These are phyloP conservation scores for Limnephilus lunatus DNA, from an alignment of 2,888 invertebrate genomes.

Conservation along the genomic window DNA sequence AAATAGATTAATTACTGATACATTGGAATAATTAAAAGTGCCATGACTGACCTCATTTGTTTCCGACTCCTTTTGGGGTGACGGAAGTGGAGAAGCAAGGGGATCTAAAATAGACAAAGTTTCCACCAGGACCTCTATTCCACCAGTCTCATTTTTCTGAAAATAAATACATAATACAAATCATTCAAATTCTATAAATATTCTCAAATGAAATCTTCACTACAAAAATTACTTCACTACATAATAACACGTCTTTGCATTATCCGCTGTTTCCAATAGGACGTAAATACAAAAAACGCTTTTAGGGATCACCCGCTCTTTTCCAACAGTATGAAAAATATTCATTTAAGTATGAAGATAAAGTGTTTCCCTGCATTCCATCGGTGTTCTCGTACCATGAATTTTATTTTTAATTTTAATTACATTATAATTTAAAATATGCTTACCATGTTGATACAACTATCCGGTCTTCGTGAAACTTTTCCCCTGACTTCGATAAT, in stretches of 20 bases:
- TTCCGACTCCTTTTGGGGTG: not conserved
- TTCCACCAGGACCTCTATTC: slow-evolving; percentile 52
- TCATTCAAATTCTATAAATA: not conserved
- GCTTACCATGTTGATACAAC: slow-evolving; percentile 66
- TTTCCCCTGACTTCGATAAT: slow-evolving; percentile 71
- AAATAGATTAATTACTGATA: not conserved
- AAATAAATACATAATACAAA: slow-evolving; percentile 16
- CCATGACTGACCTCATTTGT: not conserved
- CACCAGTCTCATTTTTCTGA: slow-evolving; percentile 69
- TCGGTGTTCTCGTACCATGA: too few species aligned
- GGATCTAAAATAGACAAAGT: slow-evolving; percentile 74
- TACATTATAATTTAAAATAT: not conserved
- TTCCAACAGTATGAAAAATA: too few species aligned
- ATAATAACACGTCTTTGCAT: too few species aligned
- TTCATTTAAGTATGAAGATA: too few species aligned
- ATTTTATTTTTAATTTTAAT: too few species aligned
- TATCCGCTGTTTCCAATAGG: too few species aligned
- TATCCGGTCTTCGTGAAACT: slow-evolving; percentile 70
- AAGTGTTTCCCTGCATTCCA: too few species aligned
- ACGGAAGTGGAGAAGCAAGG: slow-evolving; percentile 68
- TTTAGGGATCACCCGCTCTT: too few species aligned
- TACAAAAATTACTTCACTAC: too few species aligned
- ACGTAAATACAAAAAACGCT: too few species aligned
- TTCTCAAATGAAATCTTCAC: not conserved
- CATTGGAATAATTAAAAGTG: not conserved